Evolutionary conservation across 2,888 invertebrate species (phyloP), one percentile per base, ranked within the genome.

Genomic region (Scotopteryx bipunctaria): DNA sequence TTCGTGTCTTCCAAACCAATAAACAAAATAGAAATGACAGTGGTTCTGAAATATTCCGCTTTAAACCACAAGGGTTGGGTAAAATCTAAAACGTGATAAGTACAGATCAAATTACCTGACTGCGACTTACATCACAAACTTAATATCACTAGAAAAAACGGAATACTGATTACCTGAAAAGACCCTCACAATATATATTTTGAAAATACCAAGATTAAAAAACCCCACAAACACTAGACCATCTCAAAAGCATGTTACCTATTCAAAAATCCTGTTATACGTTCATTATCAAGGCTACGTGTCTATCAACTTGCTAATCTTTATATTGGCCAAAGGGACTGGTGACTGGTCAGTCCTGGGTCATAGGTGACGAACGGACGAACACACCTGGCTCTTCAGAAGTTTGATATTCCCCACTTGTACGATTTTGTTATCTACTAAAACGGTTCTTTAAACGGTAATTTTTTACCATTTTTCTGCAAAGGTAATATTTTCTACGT

Each of bases 361-460:
- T 89, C 89, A 89, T 71, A 87, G 89, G 89, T 89, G 83, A 86
- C 78, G 73, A 89, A 89, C 89, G 88, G 87, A 78, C 86, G 33
- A 54, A 62, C 70, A 62, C 65, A 75, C 76, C 86, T 81, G 84
- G 81, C 79, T 78, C 67, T 61, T 67, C 63, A 64, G 64, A 65
- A 59, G 53, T 67, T 67, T 67, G 27, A 62, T 59, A 53, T 56
- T 63, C 65, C 61, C 60, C 61, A 59, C 56, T 58, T 59, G 49
- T 52, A 48, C 29, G 32, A 55, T 59, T 56, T 27, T 16, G 5
- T 0, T 21, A 52, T 56, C 48, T 38, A 41, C 32, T n/a, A 23
- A 41, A 45, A 51, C 45, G 11, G 29, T 27, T 36, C 21, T 40
- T 32, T 9, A 9, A 44, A 31, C 36, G 38, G 57, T 61, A 50